Conservation (phyloP, 2,797 vertebrate genomes). For the Thaleichthys pacificus region DNA sequence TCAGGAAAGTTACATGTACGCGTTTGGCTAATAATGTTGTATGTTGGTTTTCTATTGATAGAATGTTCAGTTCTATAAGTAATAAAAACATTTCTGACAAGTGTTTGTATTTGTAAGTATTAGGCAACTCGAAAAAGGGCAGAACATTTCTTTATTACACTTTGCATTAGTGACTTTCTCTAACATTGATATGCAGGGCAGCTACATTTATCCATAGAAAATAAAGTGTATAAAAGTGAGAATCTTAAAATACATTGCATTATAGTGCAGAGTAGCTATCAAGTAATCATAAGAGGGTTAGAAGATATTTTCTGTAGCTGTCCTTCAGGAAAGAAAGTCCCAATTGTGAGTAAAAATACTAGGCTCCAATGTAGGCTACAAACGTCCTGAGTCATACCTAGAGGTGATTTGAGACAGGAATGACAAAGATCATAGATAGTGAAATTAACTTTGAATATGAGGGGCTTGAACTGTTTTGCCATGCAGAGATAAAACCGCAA, state of each 20-base stretch:
- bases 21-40: slow-evolving; percentile 51
- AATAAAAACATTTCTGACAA: slow-evolving; percentile 67
- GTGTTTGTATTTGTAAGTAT: neutral
- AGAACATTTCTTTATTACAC: slow-evolving; percentile 8
- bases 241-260: slow-evolving; percentile 16
- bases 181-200: neutral
- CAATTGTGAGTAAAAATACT: neutral
- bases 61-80: slow-evolving; percentile 48
- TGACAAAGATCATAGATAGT: neutral
- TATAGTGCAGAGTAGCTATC: neutral
- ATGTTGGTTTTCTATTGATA: slow-evolving; percentile 69
- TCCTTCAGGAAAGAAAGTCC: neutral
- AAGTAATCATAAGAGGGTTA: neutral
- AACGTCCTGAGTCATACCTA: neutral
- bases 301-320: neutral
- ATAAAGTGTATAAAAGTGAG: slow-evolving; percentile 35
- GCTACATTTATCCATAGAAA: neutral
- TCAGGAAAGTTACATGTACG: slow-evolving; percentile 46
- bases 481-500: neutral
- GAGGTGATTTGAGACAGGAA: neutral
- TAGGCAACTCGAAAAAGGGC: neutral
- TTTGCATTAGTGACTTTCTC: slow-evolving; percentile 8
- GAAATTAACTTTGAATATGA: neutral
- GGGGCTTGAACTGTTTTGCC: neutral
- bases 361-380: neutral